Evolutionary conservation across 2,113 vertebrate genomes (phyloP), one percentile per base, ranked within the genome.

Genomic region (Laterallus jamaicensis): DNA sequence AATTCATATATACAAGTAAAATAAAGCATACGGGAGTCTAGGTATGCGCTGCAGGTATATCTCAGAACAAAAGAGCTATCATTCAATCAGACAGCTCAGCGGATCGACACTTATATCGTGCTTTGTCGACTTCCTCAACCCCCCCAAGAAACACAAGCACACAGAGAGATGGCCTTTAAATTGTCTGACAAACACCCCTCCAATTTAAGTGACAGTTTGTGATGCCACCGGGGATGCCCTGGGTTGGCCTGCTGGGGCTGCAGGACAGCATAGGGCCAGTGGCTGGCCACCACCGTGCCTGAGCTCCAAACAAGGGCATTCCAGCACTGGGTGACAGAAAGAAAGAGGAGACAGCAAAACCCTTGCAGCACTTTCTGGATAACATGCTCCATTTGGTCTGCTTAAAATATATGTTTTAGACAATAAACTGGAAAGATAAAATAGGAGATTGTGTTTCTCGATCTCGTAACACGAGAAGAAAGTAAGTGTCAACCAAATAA

Each of bases 21-120:
- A 80, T 37, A 63, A 82, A 94, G 54, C 21, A 69, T 31, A 31
- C 18, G 32, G 21, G 25, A 77, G 20, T 26, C 32, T 40, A 71
- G 0, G 0, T n/a, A 29, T 8, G 12, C 0, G 3, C 7, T 20
- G 60, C 37, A 76, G 40, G 28, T 80, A 0, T 22, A 31, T 37
- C 66, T 44, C 39, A 11, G 67, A 87, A 80, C 28, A 71, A 71
- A 87, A 67, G 18, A 68, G 8, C 40, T 75, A 77, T 49, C 50
- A 42, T n/a, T 86, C 52, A n/a, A 15, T 18, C 71, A 67, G 40
- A 70, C 20, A 2, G 1, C 44, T 73, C 52, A 77, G 32, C 28
- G 55, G 49, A 62, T 1, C 69, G 67, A 25, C 18, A 31, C 4
- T 10, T 88, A 71, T 55, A 35, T 22, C 0, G 4, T 22, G n/a